A percentile compares a stretch with the other conserved stretches of the same genome.
These are phyloP conservation scores for Podarcis raffonei DNA, from an alignment of 2,113 vertebrate species.

Conservation along the genomic window DNA sequence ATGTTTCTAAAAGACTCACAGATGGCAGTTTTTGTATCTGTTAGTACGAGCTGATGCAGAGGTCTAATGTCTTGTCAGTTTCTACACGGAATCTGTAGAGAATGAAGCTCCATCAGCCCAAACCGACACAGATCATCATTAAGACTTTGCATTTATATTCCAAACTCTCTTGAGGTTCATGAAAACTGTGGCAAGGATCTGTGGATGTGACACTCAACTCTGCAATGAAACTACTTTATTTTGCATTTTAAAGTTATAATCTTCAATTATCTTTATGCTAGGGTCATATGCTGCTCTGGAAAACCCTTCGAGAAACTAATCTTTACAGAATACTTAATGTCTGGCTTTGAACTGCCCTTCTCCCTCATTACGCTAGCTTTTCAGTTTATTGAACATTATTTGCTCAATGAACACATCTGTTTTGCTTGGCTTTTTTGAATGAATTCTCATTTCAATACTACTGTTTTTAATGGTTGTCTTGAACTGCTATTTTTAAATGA, in stretches of 20 bases:
- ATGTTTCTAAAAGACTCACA: not conserved
- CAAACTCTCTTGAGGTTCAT: constrained; percentile 43
- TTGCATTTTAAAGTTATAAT: constrained; percentile 41
- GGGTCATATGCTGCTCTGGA: constrained; percentile 25
- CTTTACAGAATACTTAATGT: constrained; percentile 38
- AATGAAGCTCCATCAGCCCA: constrained; percentile 40
- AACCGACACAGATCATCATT: constrained; percentile 43
- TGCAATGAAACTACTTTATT: constrained; percentile 41
- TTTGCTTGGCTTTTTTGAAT: not conserved
- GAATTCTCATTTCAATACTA: not conserved
- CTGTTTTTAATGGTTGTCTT: not conserved
- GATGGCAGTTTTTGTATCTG: not conserved
- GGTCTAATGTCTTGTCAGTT: not conserved
- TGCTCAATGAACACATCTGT: not conserved
- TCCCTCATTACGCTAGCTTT: constrained; percentile 9
- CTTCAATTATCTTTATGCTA: constrained; percentile 36
- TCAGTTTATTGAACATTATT: not conserved
- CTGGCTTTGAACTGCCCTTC: constrained; percentile 43
- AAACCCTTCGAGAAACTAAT: constrained; percentile 39
- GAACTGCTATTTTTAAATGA: not conserved
- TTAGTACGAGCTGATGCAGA: not conserved
- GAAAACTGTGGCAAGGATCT: constrained; percentile 52
- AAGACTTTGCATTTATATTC: constrained; percentile 56
- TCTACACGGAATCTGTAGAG: constrained; percentile 38
- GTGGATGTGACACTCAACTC: constrained; percentile 29